Conservation (phyloP, 2,888 invertebrate genomes). For the Diarsia dahlii region DNA sequence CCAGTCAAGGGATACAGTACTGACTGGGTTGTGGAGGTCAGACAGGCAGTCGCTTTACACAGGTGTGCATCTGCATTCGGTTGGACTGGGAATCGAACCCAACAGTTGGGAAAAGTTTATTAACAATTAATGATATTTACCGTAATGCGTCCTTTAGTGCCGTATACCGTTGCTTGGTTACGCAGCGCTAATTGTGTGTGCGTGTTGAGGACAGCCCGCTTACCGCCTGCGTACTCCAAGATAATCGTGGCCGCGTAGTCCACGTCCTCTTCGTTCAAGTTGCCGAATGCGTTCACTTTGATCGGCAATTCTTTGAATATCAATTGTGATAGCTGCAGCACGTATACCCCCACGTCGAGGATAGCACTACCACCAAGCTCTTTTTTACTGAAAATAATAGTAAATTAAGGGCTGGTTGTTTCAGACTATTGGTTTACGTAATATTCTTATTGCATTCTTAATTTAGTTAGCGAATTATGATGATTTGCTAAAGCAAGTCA, state of each 20-base stretch:
- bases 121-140: no score
- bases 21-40: no score
- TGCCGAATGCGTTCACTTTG: constrained; percentile 92
- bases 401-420: background rate
- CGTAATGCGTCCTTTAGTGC: constrained; percentile 92
- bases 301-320: constrained; percentile 93
- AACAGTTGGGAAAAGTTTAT: no score
- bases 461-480: background rate
- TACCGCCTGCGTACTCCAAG: constrained; percentile 91
- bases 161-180: constrained; percentile 92
- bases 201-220: constrained; percentile 91
- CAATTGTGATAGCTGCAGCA: constrained; percentile 93
- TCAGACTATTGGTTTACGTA: background rate
- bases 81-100: no score
- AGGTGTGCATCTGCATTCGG: no score
- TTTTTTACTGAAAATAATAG: constrained; percentile 87
- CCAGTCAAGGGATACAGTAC: no score
- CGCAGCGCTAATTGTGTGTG: constrained; percentile 87
- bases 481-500: background rate
- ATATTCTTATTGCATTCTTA: background rate
- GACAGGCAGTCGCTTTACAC: no score
- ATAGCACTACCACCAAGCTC: constrained; percentile 95
- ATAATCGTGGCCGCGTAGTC: constrained; percentile 92
- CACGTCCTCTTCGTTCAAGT: constrained; percentile 93
- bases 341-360: constrained; percentile 95